Percentiles rank a stretch among this genome's conserved stretches.
These are phyloP conservation scores for Oceanodroma tethys DNA, from an alignment of 2,113 vertebrate species.

Conservation along the genomic window DNA sequence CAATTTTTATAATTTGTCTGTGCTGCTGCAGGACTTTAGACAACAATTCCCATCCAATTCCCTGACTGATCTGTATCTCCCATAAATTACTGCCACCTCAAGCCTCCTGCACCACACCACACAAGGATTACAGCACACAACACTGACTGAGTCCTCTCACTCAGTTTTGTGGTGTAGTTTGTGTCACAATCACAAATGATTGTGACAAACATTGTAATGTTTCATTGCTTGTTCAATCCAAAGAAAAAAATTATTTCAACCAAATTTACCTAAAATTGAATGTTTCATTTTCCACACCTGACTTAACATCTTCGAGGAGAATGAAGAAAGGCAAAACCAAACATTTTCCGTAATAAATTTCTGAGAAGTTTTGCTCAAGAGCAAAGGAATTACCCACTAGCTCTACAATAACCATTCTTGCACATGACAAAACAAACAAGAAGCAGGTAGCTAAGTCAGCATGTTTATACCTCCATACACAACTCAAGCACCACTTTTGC, in stretches of 20 bases:
- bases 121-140: not conserved
- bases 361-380: not conserved
- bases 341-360: not conserved
- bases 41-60: not conserved
- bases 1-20: not conserved
- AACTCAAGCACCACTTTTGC: not conserved
- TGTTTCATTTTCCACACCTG: not conserved
- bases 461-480: not conserved
- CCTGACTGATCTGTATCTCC: not conserved
- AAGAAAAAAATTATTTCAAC: not conserved
- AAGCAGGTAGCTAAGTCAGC: not conserved
- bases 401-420: not conserved
- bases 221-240: not conserved
- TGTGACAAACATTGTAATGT: not conserved
- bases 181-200: not conserved
- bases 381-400: not conserved
- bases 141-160: not conserved
- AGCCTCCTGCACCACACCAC: not conserved
- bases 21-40: not conserved
- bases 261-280: not conserved
- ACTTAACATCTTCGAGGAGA: not conserved
- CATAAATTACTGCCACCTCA: not conserved
- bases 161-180: not conserved
- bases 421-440: not conserved
- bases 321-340: not conserved